Percentiles rank a stretch among this genome's conserved stretches.
Evolutionary conservation across 2,113 vertebrate species (phyloP).

Genomic region (Istiophorus platypterus): DNA sequence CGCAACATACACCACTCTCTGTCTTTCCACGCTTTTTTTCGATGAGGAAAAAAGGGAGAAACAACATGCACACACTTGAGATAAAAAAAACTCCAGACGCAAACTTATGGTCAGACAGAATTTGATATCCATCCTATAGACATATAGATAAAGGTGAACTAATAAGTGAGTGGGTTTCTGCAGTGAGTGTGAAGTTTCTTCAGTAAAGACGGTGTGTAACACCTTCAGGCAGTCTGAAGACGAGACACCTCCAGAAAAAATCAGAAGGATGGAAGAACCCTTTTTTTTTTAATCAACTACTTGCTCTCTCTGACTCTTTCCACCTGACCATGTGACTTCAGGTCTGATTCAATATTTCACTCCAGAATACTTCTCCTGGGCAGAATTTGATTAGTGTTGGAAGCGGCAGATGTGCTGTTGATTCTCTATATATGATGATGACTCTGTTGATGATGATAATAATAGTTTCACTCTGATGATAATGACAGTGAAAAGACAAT

Average conservation of each 20-base stretch:
- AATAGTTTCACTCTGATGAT: slow-evolving; percentile 63
- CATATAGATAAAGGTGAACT: slow-evolving; percentile 2
- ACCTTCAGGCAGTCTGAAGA: slow-evolving; percentile 28
- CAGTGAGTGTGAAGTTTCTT: slow-evolving; percentile 11
- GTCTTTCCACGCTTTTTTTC: neutral
- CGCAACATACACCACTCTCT: neutral
- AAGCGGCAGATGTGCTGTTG: slow-evolving; percentile 24
- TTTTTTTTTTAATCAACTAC: slow-evolving; percentile 26
- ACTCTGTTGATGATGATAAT: slow-evolving; percentile 57
- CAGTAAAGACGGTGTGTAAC: slow-evolving; percentile 14
- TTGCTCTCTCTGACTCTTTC: slow-evolving; percentile 14
- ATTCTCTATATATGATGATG: slow-evolving; percentile 33
- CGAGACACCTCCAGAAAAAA: slow-evolving; percentile 33
- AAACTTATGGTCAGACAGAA: neutral
- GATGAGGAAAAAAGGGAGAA: neutral
- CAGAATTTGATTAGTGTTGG: slow-evolving; percentile 27
- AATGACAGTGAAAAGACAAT: slow-evolving; percentile 61
- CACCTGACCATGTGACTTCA: slow-evolving; percentile 1
- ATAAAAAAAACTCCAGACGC: neutral
- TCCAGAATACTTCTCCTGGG: slow-evolving; percentile 5
- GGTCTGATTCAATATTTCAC: slow-evolving; percentile 28
- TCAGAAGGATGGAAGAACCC: slow-evolving; percentile 3
- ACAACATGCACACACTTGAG: neutral
- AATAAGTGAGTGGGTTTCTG: slow-evolving; percentile 7
- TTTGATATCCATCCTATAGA: slow-evolving; percentile 12